Conservation (phyloP, 2,113 vertebrate genomes). For the Leiothrix lutea region DNA sequence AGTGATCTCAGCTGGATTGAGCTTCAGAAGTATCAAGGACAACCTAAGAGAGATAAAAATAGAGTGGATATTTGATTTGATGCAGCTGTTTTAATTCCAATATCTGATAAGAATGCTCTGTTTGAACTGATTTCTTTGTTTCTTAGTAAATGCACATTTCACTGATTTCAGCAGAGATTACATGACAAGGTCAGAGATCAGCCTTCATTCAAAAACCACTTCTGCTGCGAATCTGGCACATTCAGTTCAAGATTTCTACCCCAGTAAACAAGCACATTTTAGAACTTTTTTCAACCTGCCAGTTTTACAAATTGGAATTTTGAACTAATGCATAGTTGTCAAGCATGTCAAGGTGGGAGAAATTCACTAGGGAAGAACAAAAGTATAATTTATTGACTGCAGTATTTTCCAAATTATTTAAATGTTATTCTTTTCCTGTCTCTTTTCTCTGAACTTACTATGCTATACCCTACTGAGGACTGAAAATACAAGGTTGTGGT, state of each 20-base stretch:
- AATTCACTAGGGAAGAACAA: constrained; percentile 20
- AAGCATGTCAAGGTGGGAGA: not conserved
- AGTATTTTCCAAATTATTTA: constrained; percentile 30
- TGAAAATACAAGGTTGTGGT: not conserved
- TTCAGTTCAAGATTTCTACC: not conserved
- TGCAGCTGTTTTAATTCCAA: not conserved
- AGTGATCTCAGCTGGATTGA: not conserved
- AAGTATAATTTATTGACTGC: constrained; percentile 20
- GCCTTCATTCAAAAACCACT: not conserved
- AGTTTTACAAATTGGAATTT: constrained; percentile 28
- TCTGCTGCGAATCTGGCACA: not conserved
- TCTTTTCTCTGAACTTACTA: not conserved
- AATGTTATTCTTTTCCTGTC: not conserved
- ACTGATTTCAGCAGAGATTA: not conserved
- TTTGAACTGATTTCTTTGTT: not conserved
- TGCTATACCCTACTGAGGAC: not conserved
- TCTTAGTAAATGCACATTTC: not conserved
- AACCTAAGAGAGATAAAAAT: not conserved
- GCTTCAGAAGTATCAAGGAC: not conserved
- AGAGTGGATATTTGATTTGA: not conserved
- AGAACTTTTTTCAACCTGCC: not conserved
- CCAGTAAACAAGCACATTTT: not conserved
- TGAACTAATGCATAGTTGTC: constrained; percentile 1
- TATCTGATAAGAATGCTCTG: not conserved
- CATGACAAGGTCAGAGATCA: not conserved